phyloP scores from a whole-genome alignment of 2,888 invertebrate species.

The Subacronicta megacephala region DNA sequence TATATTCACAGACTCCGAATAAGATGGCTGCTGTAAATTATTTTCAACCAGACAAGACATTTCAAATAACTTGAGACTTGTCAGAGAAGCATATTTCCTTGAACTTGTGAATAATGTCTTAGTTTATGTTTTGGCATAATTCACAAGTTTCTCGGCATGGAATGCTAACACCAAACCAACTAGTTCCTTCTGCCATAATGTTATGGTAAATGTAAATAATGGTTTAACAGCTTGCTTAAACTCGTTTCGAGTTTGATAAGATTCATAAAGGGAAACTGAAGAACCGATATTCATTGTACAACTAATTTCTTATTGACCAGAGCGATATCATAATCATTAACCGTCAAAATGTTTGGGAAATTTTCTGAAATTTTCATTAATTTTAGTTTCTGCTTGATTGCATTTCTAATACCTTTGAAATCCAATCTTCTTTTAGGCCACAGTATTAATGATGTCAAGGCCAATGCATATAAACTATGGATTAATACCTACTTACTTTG shows the following conservation, averaged over 20 bases:
- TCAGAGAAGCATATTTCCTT: constrained; percentile 53
- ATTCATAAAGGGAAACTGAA: too few species aligned
- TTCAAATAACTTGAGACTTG: constrained; percentile 41
- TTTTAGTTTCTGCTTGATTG: too few species aligned
- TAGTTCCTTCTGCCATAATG: constrained; percentile 27
- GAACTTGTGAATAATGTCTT: constrained; percentile 49
- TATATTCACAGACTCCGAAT: constrained; percentile 39
- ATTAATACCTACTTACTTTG: neutral
- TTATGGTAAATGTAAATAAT: constrained; percentile 12
- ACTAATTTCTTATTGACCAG: too few species aligned
- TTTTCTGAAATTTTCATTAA: too few species aligned
- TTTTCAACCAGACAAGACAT: constrained; percentile 47
- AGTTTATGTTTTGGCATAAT: constrained; percentile 48
- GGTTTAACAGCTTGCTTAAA: constrained; percentile 1
- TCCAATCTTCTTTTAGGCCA: too few species aligned
- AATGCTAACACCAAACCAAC: constrained; percentile 36
- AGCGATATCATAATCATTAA: too few species aligned
- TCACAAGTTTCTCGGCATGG: constrained; percentile 39
- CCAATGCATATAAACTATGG: too few species aligned
- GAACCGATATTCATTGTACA: too few species aligned
- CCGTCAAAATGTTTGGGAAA: too few species aligned
- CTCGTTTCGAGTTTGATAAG: neutral
- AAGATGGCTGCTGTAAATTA: constrained; percentile 49
- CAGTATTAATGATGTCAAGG: too few species aligned
- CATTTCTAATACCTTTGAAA: too few species aligned